A percentile compares a stretch with the other conserved stretches of the same genome.
These are phyloP conservation scores for Sphecodes monilicornis DNA, from an alignment of 2,888 invertebrate genomes.

Conservation along the genomic window DNA sequence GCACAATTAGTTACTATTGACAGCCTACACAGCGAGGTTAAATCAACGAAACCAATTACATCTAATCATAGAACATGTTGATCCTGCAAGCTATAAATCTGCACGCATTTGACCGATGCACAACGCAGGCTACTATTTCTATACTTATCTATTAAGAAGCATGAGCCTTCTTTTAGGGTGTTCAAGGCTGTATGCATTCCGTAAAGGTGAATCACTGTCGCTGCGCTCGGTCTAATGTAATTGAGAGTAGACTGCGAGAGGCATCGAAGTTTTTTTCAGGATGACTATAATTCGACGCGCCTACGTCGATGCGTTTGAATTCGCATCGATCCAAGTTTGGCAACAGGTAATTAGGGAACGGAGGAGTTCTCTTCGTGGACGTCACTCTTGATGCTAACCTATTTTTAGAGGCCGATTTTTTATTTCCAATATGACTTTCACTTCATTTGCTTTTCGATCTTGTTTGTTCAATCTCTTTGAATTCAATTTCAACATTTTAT, in stretches of 20 bases:
- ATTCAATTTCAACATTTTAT: neutral
- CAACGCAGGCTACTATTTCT: constrained; percentile 29
- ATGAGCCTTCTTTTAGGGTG: constrained; percentile 39
- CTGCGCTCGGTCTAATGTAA: constrained; percentile 43
- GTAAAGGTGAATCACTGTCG: constrained; percentile 46
- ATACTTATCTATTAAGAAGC: constrained; percentile 15
- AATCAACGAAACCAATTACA: constrained; percentile 26
- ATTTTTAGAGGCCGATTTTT: constrained; percentile 5
- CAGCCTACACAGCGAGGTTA: neutral
- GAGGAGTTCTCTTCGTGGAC: neutral
- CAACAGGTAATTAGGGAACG: constrained; percentile 29
- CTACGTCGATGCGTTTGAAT: constrained; percentile 29
- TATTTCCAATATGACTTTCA: neutral
- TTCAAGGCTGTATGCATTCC: constrained; percentile 48
- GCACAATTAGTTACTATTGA: neutral
- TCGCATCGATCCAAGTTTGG: constrained; percentile 39
- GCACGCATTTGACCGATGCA: constrained; percentile 24
- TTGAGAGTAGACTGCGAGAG: constrained; percentile 50
- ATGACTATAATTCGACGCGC: constrained; percentile 23
- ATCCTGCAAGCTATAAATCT: constrained; percentile 31
- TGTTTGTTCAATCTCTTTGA: neutral
- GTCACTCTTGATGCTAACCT: constrained; percentile 14
- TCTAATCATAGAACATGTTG: constrained; percentile 24
- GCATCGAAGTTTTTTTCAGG: constrained; percentile 24
- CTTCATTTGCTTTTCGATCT: neutral